Evolutionary conservation across 2,888 invertebrate species (phyloP).

Genomic region (Hirtodrosophila cameraria): DNA sequence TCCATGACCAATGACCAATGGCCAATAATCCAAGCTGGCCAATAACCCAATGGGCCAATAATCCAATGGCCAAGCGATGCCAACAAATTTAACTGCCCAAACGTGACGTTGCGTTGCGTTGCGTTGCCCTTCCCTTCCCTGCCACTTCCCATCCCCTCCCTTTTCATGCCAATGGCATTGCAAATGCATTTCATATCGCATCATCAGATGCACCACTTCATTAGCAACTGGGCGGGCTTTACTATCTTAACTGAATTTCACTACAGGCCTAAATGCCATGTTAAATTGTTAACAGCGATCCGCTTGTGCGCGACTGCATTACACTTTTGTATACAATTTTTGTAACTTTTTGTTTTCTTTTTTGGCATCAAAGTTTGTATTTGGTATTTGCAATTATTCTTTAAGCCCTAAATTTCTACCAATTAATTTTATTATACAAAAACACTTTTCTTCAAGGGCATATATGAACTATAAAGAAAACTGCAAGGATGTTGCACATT

Average conservation of each 20-base stretch:
- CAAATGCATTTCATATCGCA: slow-evolving; percentile 40
- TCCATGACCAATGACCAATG: slow-evolving; percentile 22
- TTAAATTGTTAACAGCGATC: slow-evolving; percentile 1
- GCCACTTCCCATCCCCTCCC: not conserved
- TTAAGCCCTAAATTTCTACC: too few species aligned
- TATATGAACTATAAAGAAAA: too few species aligned
- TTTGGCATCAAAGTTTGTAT: too few species aligned
- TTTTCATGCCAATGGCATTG: slow-evolving; percentile 13
- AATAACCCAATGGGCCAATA: slow-evolving; percentile 22
- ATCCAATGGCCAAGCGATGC: slow-evolving; percentile 55
- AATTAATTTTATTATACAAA: too few species aligned
- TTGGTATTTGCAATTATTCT: too few species aligned
- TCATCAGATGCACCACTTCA: slow-evolving; percentile 45
- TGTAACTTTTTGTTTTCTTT: too few species aligned
- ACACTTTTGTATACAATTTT: too few species aligned
- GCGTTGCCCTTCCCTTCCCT: too few species aligned
- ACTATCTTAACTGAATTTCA: slow-evolving; percentile 10
- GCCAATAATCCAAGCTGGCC: slow-evolving; percentile 44
- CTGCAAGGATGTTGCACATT: too few species aligned
- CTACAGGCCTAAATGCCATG: slow-evolving; percentile 21
- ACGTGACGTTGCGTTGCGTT: slow-evolving; percentile 59
- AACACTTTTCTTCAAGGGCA: too few species aligned
- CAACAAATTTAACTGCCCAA: slow-evolving; percentile 68
- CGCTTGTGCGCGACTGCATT: too few species aligned
- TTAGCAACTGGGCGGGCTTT: slow-evolving; percentile 42